phyloP scores from a whole-genome alignment of 2,113 vertebrate species.

The Mesitornis unicolor region DNA sequence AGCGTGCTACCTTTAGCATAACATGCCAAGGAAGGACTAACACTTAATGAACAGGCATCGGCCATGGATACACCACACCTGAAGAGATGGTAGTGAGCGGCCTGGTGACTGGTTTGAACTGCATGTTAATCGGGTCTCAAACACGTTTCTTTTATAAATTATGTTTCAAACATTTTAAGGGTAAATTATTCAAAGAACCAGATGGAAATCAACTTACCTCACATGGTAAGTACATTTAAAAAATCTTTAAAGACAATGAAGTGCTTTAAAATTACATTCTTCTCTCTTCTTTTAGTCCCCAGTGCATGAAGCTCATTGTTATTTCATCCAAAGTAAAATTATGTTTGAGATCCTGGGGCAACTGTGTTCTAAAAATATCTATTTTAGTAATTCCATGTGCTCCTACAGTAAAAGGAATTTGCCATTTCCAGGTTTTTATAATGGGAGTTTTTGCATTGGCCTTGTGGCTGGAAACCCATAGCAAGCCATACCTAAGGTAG shows the following conservation, averaged over 20 bases:
- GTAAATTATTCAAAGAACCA: not conserved
- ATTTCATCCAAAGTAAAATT: not conserved
- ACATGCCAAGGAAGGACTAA: too few relatives aligned
- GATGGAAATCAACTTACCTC: not conserved
- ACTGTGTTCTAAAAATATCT: not conserved
- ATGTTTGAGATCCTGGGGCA: not conserved
- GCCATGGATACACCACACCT: fast-evolving
- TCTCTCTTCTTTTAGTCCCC: not conserved
- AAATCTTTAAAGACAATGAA: not conserved
- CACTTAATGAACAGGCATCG: fast-evolving
- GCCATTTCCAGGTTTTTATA: not conserved
- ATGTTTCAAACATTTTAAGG: not conserved
- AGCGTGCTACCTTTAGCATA: not conserved
- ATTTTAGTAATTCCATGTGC: not conserved
- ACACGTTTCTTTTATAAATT: not conserved
- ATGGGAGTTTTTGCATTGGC: not conserved
- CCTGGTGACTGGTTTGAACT: not conserved
- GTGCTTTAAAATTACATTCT: not conserved
- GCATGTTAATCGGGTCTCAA: not conserved
- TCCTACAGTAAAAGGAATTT: not conserved
- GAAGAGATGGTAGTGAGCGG: fast-evolving
- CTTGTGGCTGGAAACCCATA: not conserved
- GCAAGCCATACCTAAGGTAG: not conserved
- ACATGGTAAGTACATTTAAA: not conserved
- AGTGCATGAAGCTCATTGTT: not conserved